Conservation (phyloP, 2,888 invertebrate species). For the Pomacea canaliculata region DNA sequence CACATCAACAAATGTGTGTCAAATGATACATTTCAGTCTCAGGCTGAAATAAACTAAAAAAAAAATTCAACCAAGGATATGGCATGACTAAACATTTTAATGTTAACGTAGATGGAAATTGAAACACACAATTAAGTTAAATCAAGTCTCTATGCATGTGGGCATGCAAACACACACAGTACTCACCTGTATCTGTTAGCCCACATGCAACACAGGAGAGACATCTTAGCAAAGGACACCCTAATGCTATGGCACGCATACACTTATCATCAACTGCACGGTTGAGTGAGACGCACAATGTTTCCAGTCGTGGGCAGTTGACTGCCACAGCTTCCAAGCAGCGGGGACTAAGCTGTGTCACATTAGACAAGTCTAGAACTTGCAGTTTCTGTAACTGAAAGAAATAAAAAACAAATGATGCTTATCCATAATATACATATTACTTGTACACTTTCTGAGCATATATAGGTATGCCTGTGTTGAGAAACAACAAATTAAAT, state of each 20-base stretch:
- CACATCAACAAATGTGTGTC: too few relatives aligned
- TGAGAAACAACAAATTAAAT: too few relatives aligned
- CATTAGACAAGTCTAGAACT: constrained; percentile 54
- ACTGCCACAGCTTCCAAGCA: constrained; percentile 42
- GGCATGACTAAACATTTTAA: too few relatives aligned
- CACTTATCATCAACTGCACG: constrained; percentile 47
- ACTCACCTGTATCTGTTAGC: constrained; percentile 50
- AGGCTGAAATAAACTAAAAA: too few relatives aligned
- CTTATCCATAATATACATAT: background rate
- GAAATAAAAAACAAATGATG: constrained; percentile 1
- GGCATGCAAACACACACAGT: too few relatives aligned
- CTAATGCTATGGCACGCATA: constrained; percentile 41
- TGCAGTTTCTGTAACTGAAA: constrained; percentile 47
- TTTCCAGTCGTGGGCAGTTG: constrained; percentile 44
- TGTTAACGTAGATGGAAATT: too few relatives aligned
- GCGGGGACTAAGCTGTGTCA: constrained; percentile 40
- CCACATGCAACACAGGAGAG: constrained; percentile 55
- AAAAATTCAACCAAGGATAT: too few relatives aligned
- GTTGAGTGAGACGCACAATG: constrained; percentile 52
- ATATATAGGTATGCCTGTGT: too few relatives aligned
- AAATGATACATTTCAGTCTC: too few relatives aligned
- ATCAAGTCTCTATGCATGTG: too few relatives aligned
- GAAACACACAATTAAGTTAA: too few relatives aligned
- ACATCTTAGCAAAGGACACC: constrained; percentile 39
- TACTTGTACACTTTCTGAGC: too few relatives aligned